Base-by-base conservation (phyloP, 2,888 invertebrate genomes). In the Nysson spinosus region DNA sequence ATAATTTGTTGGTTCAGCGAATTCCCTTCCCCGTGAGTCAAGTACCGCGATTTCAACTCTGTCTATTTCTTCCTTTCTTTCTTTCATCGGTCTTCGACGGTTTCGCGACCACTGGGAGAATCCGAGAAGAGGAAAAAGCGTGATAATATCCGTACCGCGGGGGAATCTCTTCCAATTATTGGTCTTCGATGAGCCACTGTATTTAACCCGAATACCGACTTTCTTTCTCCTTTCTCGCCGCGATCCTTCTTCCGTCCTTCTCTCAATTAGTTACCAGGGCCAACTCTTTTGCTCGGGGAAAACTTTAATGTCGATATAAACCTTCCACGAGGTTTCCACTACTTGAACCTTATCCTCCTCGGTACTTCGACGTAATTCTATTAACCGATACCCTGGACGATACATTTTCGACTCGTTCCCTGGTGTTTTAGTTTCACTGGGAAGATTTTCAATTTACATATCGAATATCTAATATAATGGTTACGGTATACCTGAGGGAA, bases 1-100 rank as follows among this genome's bases (percentile, higher is more conserved):
- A 75, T 75, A 75, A 75, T 74, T 75, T 74, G 69, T 74, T 75
- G 75, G 69, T 69, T 75, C 74, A 61, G 62, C 65, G 69, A 74
- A 51, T 69, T 64, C 65, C 24, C 44, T 61, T 60, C 40, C 65
- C 12, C 35, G 12, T 17, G 44, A 47, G 52, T 52, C 40, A 22
- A 39, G 22, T 4, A 17, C 70, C 56, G 51, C 54, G 57, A 60
- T 67, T 68, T 71, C 62, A 64, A 58, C 50, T 14, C 32, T 32
- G 30, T 26, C 14, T n/a, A n/a, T 30, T 19, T 1, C 12, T 39
- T 12, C 32, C 35, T 44, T 28, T 54, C 44, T 17, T 20, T 30
- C 40, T 20, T 9, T 12, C 11, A 40, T 40, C 32, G 22, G 34
- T 22, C 44, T 26, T 39, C 39, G 35, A 37, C 46, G 54, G n/a